These are phyloP conservation scores for Epinephelus moara DNA, from an alignment of 2,113 vertebrate genomes.

Conservation along the genomic window DNA sequence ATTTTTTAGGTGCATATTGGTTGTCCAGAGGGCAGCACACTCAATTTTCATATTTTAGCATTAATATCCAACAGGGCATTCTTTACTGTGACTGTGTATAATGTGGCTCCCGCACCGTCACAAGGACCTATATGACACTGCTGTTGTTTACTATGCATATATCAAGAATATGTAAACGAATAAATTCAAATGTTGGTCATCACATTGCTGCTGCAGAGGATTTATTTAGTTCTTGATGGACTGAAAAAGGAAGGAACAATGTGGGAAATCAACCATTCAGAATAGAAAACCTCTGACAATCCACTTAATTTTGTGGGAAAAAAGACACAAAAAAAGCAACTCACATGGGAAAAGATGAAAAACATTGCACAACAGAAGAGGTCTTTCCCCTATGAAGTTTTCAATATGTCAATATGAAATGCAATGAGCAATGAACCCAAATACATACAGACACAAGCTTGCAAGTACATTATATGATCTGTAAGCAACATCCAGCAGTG, in stretches of 20 bases:
- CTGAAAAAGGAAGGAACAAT: background rate
- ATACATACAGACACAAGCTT: background rate
- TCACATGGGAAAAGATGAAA: background rate
- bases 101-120: constrained; percentile 33
- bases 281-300: background rate
- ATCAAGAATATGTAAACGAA: background rate
- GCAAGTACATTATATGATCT: background rate
- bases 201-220: background rate
- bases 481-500: background rate
- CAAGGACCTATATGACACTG: constrained; percentile 13
- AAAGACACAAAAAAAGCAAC: background rate
- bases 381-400: background rate
- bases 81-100: constrained; percentile 54
- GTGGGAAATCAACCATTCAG: background rate
- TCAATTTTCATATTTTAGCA: constrained; percentile 77
- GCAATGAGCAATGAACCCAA: background rate
- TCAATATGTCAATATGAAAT: background rate
- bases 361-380: background rate
- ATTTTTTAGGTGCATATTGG: constrained; percentile 68
- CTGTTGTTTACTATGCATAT: constrained; percentile 14
- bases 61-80: constrained; percentile 62
- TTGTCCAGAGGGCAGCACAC: constrained; percentile 64
- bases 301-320: background rate
- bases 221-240: background rate
- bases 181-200: background rate